A percentile compares a stretch with the other conserved stretches of the same genome.
phyloP scores from a whole-genome alignment of 2,797 vertebrate species.

The Eulemur rubriventer region DNA sequence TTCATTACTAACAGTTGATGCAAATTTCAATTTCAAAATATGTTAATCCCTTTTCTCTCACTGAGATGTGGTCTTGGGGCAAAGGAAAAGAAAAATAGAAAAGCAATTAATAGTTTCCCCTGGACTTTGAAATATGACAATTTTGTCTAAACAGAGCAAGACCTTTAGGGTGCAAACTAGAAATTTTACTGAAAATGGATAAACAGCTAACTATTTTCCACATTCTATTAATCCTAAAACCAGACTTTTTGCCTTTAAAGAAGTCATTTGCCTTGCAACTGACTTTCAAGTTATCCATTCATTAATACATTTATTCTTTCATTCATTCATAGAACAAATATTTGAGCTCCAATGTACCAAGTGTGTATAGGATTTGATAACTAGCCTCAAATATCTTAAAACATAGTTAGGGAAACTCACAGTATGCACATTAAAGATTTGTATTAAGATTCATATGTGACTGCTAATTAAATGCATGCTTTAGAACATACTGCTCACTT shows the following conservation, averaged over 20 bases:
- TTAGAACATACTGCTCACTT: neutral
- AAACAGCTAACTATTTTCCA: neutral
- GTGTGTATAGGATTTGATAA: neutral
- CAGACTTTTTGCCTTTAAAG: neutral
- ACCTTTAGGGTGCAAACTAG: neutral
- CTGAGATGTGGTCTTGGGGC: fast-evolving
- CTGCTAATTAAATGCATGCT: neutral
- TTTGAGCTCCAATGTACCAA: neutral
- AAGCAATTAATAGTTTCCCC: neutral
- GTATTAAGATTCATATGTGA: neutral
- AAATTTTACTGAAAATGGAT: neutral
- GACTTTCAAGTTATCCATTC: neutral
- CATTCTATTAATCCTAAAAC: neutral
- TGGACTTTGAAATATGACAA: neutral
- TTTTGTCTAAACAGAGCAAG: neutral
- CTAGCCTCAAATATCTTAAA: neutral
- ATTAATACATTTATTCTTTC: neutral
- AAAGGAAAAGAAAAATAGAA: conserved; percentile 2
- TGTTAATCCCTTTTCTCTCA: neutral
- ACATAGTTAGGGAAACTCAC: neutral
- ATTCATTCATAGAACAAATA: neutral
- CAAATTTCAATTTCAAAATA: conserved; percentile 13
- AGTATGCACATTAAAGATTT: neutral
- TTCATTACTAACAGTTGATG: neutral
- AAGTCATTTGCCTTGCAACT: neutral